Percentiles rank a stretch among this genome's conserved stretches.
These are phyloP conservation scores for Maccullochella peelii DNA, from an alignment of 2,113 vertebrate genomes.

Conservation along the genomic window DNA sequence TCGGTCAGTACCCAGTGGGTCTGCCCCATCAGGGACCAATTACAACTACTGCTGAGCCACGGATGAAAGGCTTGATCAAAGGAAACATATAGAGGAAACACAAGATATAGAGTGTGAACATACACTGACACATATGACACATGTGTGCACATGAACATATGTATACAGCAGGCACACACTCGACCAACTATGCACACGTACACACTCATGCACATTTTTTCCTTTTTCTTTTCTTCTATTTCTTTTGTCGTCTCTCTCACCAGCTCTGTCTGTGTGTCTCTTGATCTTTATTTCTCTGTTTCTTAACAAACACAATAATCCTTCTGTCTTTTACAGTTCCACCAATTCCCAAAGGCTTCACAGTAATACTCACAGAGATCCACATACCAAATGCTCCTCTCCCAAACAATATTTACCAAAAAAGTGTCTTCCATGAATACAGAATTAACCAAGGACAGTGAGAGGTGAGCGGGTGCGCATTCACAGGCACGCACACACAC, in stretches of 20 bases:
- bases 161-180: background rate
- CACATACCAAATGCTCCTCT: constrained; percentile 58
- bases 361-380: constrained; percentile 53
- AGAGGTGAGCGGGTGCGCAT: constrained; percentile 48
- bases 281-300: constrained; percentile 41
- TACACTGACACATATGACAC: background rate
- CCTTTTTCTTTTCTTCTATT: constrained; percentile 6
- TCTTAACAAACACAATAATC: constrained; percentile 70
- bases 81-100: constrained; percentile 42
- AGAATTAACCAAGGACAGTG: constrained; percentile 52
- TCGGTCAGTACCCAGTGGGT: constrained; percentile 62
- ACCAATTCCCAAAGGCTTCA: constrained; percentile 61
- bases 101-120: constrained; percentile 9
- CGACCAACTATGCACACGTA: background rate
- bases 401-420: constrained; percentile 53
- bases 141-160: constrained; percentile 1
- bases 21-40: constrained; percentile 76
- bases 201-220: background rate
- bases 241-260: constrained; percentile 32
- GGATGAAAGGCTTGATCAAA: constrained; percentile 62
- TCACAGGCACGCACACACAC: constrained; percentile 6
- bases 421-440: constrained; percentile 30
- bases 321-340: constrained; percentile 50
- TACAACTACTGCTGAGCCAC: constrained; percentile 60
- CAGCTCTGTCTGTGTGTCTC: constrained; percentile 17